Conservation (phyloP, 2,888 invertebrate genomes). For the Globia sparganii region DNA sequence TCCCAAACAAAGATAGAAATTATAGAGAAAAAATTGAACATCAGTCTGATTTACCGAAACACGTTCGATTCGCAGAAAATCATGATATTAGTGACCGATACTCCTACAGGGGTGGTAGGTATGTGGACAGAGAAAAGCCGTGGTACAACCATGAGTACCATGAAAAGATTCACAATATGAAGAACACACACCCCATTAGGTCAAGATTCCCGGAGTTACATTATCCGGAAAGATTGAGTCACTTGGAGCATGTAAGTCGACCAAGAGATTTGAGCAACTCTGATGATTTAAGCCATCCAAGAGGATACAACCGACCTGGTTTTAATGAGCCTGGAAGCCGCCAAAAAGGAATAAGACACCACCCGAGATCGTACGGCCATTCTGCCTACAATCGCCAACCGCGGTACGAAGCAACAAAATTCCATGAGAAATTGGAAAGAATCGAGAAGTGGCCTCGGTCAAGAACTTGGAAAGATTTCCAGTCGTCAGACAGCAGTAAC, state of each 20-base stretch:
- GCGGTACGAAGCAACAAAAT: conserved; percentile 64
- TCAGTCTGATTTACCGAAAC: conserved; percentile 36
- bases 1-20: conserved; percentile 21
- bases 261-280: conserved; percentile 16
- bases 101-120: conserved; percentile 5
- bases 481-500: conserved; percentile 60
- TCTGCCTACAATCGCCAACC: conserved; percentile 42
- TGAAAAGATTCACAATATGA: conserved; percentile 14
- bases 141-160: conserved; percentile 25
- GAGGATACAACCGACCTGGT: conserved; percentile 13
- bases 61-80: conserved; percentile 24
- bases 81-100: conserved; percentile 36
- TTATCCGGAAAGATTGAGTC: conserved; percentile 31
- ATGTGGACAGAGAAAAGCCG: conserved; percentile 35
- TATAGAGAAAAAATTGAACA: conserved; percentile 20
- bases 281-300: conserved; percentile 17
- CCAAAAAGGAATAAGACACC: conserved; percentile 6
- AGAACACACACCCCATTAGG: background rate
- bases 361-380: conserved; percentile 17
- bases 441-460: conserved; percentile 43
- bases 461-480: conserved; percentile 69
- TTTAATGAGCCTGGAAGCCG: conserved; percentile 4
- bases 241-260: conserved; percentile 16
- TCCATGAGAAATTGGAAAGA: conserved; percentile 74
- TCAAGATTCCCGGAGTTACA: conserved; percentile 32